Base-by-base conservation (phyloP, 2,888 invertebrate species). In the Drosophila picticornis region DNA sequence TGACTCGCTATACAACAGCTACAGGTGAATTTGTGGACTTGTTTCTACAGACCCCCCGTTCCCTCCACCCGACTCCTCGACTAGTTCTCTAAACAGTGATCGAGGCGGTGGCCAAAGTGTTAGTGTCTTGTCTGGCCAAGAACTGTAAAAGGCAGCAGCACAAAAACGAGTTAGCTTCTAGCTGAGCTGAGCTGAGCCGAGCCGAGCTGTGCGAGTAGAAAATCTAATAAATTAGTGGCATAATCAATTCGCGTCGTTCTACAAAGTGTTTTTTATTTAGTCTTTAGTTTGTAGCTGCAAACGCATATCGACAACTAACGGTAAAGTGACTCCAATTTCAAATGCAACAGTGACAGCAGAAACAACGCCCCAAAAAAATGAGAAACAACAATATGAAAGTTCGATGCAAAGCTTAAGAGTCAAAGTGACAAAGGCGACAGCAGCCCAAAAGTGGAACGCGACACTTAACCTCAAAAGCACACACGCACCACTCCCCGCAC, bases 11-110 rank as follows among this genome's bases (percentile, higher is more conserved):
- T 67, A 81, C 75, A 75, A 78, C 72, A 78, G 81, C 83, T 84
- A 88, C 87, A 87, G 87, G 87, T 87, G 87, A 87, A 87, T 87
- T 88, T 58, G 71, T 78, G 75, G 89, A 88, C 88, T 88, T 86
- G 84, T 84, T 87, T 79, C 79, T 43, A 22, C 22, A 29, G 34
- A 25, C 25, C 16, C 68, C 67, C 59, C 50, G 43, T 36, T 5
- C 68, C 66, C 61, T 40, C 48, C 29, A 25, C 11, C 19, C 40
- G n/a, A 7, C 9, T 10, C 7, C 43, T 60, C 63, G 31, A 46
- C 46, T 25, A 46, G 46, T 19, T 29, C 27, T 32, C 51, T 69
- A 27, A 62, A 63, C 66, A 60, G 64, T 60, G 62, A 58, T 73
- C 67, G 74, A 76, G 80, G 83, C 72, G 81, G 85, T 83, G 80